Conservation (phyloP, 2,113 vertebrate species). For the Mionectes macconnelli region DNA sequence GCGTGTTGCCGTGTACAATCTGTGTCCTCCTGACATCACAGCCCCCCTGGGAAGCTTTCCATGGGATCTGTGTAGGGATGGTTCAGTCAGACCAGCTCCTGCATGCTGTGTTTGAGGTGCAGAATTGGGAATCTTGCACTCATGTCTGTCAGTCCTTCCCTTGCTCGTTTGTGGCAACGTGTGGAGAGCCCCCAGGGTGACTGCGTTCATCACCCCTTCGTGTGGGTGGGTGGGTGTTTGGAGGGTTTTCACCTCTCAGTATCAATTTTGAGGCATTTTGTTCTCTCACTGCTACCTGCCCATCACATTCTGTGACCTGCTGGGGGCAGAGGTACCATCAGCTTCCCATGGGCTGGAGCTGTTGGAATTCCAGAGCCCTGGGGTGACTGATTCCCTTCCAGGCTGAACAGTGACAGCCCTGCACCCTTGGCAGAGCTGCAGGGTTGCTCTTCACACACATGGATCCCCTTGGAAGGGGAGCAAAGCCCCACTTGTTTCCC, state of each 20-base stretch:
- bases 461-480: not conserved
- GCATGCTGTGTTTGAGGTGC: not conserved
- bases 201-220: not conserved
- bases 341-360: not conserved
- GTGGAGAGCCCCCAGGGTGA: not conserved
- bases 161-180: not conserved
- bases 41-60: not conserved
- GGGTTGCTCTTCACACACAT: not conserved
- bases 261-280: not conserved
- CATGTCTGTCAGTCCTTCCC: not conserved
- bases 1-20: not conserved
- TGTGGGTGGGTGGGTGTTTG: not conserved
- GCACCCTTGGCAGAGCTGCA: not conserved
- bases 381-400: not conserved
- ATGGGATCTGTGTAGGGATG: not conserved
- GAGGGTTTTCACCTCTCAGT: not conserved
- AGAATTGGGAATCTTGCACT: not conserved
- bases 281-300: not conserved
- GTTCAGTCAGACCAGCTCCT: not conserved
- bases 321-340: not conserved
- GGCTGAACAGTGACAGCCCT: not conserved
- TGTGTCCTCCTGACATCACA: not conserved
- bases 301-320: not conserved
- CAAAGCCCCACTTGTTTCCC: not conserved
- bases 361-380: not conserved